Percentiles rank a stretch among this genome's conserved stretches.
phyloP scores from a whole-genome alignment of 2,888 invertebrate genomes.

The Gandaritis pyraliata region DNA sequence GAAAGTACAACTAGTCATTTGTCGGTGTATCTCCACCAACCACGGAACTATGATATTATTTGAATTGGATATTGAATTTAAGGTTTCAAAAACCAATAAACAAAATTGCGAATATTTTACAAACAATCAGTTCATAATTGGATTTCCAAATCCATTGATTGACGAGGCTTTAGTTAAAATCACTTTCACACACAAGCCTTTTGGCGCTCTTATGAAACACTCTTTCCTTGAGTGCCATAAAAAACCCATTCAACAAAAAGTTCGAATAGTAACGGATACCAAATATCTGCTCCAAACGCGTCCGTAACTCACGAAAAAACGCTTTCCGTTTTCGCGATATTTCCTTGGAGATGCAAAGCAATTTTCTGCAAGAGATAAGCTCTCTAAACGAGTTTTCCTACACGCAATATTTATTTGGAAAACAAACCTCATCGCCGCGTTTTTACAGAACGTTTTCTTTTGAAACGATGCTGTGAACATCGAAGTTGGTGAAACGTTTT shows the following conservation, averaged over 20 bases:
- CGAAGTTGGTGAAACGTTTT: conserved; percentile 39
- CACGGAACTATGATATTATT: background rate
- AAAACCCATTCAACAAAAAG: conserved; percentile 34
- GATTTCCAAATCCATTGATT: conserved; percentile 5
- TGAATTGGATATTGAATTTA: conserved; percentile 12
- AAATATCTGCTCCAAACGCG: conserved; percentile 57
- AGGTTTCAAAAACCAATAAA: conserved; percentile 13
- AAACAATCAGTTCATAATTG: conserved; percentile 12
- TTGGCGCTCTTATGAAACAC: conserved; percentile 9
- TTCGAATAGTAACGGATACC: conserved; percentile 35
- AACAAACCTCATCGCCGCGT: conserved; percentile 50
- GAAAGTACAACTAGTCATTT: background rate
- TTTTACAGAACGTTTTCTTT: conserved; percentile 43
- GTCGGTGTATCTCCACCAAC: background rate
- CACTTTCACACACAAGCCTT: conserved; percentile 15
- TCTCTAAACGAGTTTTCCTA: conserved; percentile 69
- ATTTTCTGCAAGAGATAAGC: conserved; percentile 79
- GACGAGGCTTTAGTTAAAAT: background rate
- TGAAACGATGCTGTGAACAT: conserved; percentile 38
- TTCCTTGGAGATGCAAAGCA: conserved; percentile 81
- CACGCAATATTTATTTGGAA: conserved; percentile 62
- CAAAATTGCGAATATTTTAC: conserved; percentile 13
- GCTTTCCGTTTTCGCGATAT: conserved; percentile 69
- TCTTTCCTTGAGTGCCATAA: conserved; percentile 30
- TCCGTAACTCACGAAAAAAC: conserved; percentile 66